Evolutionary conservation across 1,140 invertebrate species (phyloP).

Genomic region (Drosophila guanche): DNA sequence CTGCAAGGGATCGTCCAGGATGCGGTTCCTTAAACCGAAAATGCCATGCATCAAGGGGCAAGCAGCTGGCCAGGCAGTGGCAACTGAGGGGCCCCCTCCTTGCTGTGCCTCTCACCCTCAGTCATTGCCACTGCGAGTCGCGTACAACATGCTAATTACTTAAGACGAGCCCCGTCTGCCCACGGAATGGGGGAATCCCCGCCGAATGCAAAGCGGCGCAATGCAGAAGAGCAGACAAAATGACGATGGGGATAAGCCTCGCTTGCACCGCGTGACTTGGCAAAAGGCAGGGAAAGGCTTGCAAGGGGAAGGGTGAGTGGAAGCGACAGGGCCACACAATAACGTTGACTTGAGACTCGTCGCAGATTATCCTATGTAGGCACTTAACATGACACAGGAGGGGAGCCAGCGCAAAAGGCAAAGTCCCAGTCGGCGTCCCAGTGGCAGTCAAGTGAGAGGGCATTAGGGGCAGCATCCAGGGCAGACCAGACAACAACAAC

Average conservation of each 20-base stretch:
- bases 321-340: conserved; percentile 56
- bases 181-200: conserved; percentile 33
- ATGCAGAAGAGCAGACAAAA: conserved; percentile 18
- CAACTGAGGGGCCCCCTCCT: conserved; percentile 4
- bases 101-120: not conserved
- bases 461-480: conserved; percentile 33
- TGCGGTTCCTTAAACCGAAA: conserved; percentile 5
- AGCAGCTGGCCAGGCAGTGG: not conserved
- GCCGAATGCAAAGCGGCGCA: conserved; percentile 53
- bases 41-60: not conserved
- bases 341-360: conserved; percentile 70
- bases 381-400: conserved; percentile 65
- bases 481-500: conserved; percentile 8
- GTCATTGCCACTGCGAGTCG: not conserved
- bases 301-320: conserved; percentile 2
- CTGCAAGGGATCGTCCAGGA: not conserved
- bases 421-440: conserved; percentile 21
- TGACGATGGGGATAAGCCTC: conserved; percentile 35
- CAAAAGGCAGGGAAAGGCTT: not conserved
- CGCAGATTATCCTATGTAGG: conserved; percentile 78
- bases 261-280: conserved; percentile 75
- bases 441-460: conserved; percentile 43
- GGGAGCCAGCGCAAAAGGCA: conserved; percentile 4
- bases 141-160: conserved; percentile 70
- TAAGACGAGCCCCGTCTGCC: conserved; percentile 51